Base-by-base conservation (phyloP, 2,888 invertebrate species). In the Tanytarsus gracilentus region DNA sequence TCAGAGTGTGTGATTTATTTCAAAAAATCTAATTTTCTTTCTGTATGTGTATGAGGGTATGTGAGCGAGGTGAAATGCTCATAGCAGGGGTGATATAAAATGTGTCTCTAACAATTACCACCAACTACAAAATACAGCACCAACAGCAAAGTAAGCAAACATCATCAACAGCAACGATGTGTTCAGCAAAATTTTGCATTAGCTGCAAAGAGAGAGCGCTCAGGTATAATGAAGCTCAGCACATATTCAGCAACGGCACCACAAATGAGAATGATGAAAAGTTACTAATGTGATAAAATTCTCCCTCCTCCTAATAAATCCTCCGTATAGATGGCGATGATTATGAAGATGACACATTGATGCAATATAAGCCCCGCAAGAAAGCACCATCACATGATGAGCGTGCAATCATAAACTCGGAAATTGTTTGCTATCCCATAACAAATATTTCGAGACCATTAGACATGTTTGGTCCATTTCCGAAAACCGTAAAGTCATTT, bases 351-450 rank as follows among this genome's bases (percentile, higher is more conserved):
- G 36, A n/a, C n/a, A n/a, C n/a, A n/a, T n/a, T n/a, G n/a, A n/a
- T n/a, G n/a, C n/a, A n/a, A n/a, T n/a, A n/a, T n/a, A n/a, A n/a
- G n/a, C n/a, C n/a, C 33, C 33, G n/a, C 9, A 44, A 25, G 50
- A 50, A 60, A 29, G 9, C 36, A 9, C 39, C 60, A n/a, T n/a
- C n/a, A 23, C 29, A 36, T 29, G 60, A 60, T 16, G 60, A 60
- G n/a, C 49, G 60, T 9, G 60, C 60, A 3, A 60, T 60, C 16
- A 60, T 60, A 21, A 60, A 60, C 25, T 49, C 71, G 64, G 81
- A 83, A 74, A 78, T 82, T 36, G 73, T 82, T 63, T 83, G 81
- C 69, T 83, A 82, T 69, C 83, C 83, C 53, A 72, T 76, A 23
- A 78, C 78, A 36, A 72, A 69, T 61, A 73, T 76, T 23, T 67